Conservation (phyloP, 64 coral and sea anemone species). For the Hydrozoanthus tunicans region DNA sequence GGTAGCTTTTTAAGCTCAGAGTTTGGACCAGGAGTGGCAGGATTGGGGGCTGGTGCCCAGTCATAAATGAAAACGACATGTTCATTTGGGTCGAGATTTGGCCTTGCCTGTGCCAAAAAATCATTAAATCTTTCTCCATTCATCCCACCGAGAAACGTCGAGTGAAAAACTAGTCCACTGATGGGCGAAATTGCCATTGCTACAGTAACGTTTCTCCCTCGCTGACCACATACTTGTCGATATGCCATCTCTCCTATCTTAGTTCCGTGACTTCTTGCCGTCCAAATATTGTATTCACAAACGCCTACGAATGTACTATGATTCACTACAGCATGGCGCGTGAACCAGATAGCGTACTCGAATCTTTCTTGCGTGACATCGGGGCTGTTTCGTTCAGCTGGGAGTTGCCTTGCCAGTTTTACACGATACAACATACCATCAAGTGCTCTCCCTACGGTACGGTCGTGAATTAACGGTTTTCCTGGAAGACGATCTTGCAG, state of each 20-base stretch:
- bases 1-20: neutral
- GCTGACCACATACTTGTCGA: constrained; percentile 5
- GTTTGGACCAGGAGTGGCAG: constrained; percentile 3
- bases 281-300: neutral
- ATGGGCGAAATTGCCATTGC: neutral
- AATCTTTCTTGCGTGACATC: constrained; percentile 18
- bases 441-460: neutral
- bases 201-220: neutral
- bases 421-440: neutral
- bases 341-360: constrained; percentile 30
- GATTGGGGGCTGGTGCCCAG: neutral
- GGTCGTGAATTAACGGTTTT: neutral
- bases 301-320: neutral
- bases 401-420: neutral
- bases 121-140: neutral
- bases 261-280: neutral
- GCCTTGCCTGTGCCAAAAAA: neutral
- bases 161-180: constrained; percentile 1
- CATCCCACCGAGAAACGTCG: neutral
- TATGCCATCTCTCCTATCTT: constrained; percentile 25
- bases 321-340: no score
- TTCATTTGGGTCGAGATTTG: neutral
- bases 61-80: no score
- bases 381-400: constrained; percentile 24
- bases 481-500: neutral